Evolutionary conservation across 2,888 invertebrate species (phyloP).

Genomic region (Charanyca ferruginea): DNA sequence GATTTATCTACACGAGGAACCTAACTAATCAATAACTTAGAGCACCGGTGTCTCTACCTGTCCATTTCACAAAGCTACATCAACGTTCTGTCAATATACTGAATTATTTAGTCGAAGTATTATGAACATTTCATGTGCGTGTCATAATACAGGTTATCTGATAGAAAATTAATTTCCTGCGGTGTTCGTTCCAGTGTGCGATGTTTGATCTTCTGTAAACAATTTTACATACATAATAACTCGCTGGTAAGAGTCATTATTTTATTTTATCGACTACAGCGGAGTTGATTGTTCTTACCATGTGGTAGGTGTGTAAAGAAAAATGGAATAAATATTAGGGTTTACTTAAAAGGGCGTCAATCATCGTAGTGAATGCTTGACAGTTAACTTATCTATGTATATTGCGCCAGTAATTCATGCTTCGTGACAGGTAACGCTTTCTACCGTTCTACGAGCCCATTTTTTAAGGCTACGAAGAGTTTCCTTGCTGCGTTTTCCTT

Average conservation of each 20-base stretch:
- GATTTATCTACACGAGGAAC: not conserved
- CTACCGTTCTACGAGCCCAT: constrained; percentile 15
- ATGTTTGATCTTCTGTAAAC: constrained; percentile 57
- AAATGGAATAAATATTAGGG: constrained; percentile 6
- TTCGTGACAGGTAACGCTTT: constrained; percentile 36
- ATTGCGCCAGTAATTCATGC: constrained; percentile 39
- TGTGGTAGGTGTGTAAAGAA: constrained; percentile 6
- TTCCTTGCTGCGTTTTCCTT: constrained; percentile 21
- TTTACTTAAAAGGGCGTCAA: constrained; percentile 32
- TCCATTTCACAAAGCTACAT: constrained; percentile 25
- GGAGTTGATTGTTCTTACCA: constrained; percentile 1
- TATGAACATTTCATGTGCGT: constrained; percentile 42
- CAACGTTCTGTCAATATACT: constrained; percentile 43
- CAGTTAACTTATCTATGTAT: constrained; percentile 38
- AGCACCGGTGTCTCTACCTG: constrained; percentile 4
- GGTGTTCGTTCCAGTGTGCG: constrained; percentile 28
- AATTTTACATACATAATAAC: constrained; percentile 28
- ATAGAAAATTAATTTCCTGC: constrained; percentile 63
- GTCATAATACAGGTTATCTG: constrained; percentile 53
- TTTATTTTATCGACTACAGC: constrained; percentile 28
- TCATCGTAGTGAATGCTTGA: constrained; percentile 40
- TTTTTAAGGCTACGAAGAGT: constrained; percentile 18
- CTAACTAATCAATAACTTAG: constrained; percentile 13
- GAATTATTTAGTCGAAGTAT: constrained; percentile 52
- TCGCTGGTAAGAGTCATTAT: constrained; percentile 30